Base-by-base conservation (phyloP, 1,140 invertebrate genomes). In the Himalopsyche phryganea region DNA sequence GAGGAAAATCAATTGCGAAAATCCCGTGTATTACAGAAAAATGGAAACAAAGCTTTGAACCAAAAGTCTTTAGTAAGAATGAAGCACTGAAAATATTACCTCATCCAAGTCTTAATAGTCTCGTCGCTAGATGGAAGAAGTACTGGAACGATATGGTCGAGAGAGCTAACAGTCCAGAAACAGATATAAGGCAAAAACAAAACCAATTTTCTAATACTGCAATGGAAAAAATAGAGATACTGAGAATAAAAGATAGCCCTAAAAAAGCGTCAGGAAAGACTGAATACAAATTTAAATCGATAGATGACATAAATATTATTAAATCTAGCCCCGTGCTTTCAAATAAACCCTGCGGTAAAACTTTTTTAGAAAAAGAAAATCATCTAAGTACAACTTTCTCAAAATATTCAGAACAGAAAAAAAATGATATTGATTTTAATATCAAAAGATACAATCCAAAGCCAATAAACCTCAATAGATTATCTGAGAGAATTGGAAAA, bases 41-140 rank as follows among this genome's bases (percentile, higher is more conserved):
- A 35, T 44, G 64, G 14, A 55, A 65, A 48, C 55, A 56, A 36
- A 58, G 63, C 52, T 47, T 59, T 44, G 61, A 67, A 45, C 40
- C 56, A 33, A 49, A 63, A 48, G 46, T 52, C 51, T 17, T 47
- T 20, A 55, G 36, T 36, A 63, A 13, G 42, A 58, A 46, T 45
- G 54, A 50, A 54, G 47, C 19, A 47, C 44, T 45, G 2, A n/a
- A 18, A 54, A n/a, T 14, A 17, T 40, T 51, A 13, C 20, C 35
- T n/a, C 13, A 42, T 45, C 41, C 54, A 33, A 63, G n/a, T 35
- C 50, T 50, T 6, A 40, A 58, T 41, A 72, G 69, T 55, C 60
- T 72, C 17, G 74, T 76, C 2, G 60, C 70, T 33, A 71, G 69
- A 65, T 76, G 74, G 74, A 76, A 74, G 61, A 68, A 69, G 46